Conservation (phyloP, 2,888 invertebrate species). For the Linyphia triangularis region DNA sequence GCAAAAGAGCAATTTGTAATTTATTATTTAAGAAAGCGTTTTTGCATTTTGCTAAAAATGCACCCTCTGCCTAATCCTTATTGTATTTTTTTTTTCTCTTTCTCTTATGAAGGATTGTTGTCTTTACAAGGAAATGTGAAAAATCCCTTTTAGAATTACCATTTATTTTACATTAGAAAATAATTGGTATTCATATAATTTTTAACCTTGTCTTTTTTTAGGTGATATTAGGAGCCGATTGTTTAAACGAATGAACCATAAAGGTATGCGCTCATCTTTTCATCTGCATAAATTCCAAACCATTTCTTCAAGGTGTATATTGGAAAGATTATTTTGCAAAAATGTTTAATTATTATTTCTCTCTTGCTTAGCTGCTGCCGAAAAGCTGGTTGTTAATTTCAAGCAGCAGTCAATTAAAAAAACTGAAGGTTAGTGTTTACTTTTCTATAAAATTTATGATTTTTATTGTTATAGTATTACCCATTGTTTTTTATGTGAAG, state of each 20-base stretch:
- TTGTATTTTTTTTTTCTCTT: no score
- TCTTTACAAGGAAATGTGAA: no score
- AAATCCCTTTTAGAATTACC: no score
- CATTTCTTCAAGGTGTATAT: neutral
- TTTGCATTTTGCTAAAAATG: no score
- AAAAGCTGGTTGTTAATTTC: neutral
- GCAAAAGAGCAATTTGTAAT: no score
- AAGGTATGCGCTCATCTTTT: neutral
- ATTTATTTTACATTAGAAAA: neutral
- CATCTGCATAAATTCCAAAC: neutral
- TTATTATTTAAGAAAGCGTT: no score
- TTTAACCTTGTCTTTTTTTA: neutral
- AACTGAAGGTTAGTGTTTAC: conserved; percentile 28
- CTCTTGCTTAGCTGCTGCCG: neutral
- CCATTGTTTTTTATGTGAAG: no score
- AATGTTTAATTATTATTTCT: neutral
- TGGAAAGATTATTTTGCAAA: neutral
- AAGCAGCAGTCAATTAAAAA: conserved; percentile 17
- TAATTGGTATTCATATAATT: neutral
- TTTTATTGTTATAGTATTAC: neutral
- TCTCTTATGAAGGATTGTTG: no score
- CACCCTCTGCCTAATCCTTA: no score
- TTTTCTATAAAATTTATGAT: neutral
- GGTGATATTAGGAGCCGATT: conserved; percentile 26
- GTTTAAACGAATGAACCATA: neutral